These are phyloP conservation scores for Psammodynastes pulverulentus DNA, from an alignment of 2,113 vertebrate species.

Conservation along the genomic window DNA sequence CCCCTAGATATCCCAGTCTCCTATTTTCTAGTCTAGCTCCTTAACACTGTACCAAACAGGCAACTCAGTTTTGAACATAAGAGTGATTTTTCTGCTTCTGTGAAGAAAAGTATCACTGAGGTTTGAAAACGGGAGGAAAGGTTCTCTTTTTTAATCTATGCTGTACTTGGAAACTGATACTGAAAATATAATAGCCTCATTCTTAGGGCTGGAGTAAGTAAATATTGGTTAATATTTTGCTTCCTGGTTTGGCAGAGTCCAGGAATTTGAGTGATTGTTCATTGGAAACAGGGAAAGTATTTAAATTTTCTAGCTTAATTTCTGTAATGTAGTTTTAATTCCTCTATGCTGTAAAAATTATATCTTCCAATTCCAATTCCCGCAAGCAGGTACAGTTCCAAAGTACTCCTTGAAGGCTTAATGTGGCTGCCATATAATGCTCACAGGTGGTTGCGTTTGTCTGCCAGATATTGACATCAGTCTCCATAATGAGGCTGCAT, in stretches of 20 bases:
- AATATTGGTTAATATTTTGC: constrained; percentile 3
- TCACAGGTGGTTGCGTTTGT: not conserved
- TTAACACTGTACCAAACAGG: not conserved
- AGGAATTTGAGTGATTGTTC: not conserved
- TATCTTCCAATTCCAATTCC: not conserved
- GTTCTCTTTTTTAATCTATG: not conserved
- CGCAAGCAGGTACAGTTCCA: not conserved
- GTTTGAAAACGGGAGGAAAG: not conserved
- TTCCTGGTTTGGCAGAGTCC: not conserved
- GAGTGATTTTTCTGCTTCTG: not conserved
- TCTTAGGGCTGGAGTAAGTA: not conserved
- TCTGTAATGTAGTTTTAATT: not conserved
- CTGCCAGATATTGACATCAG: not conserved
- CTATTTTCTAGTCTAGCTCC: not conserved
- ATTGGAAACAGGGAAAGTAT: not conserved
- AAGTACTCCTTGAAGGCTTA: not conserved
- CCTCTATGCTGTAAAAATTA: not conserved
- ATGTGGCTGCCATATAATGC: not conserved
- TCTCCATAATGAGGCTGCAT: not conserved
- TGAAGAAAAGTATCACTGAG: not conserved
- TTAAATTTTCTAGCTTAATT: not conserved
- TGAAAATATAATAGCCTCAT: not conserved
- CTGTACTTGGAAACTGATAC: not conserved
- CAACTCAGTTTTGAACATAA: not conserved
- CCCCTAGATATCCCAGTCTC: not conserved